Evolutionary conservation across 2,888 invertebrate genomes (phyloP).

Genomic region (Trypoxylon attenuatum): DNA sequence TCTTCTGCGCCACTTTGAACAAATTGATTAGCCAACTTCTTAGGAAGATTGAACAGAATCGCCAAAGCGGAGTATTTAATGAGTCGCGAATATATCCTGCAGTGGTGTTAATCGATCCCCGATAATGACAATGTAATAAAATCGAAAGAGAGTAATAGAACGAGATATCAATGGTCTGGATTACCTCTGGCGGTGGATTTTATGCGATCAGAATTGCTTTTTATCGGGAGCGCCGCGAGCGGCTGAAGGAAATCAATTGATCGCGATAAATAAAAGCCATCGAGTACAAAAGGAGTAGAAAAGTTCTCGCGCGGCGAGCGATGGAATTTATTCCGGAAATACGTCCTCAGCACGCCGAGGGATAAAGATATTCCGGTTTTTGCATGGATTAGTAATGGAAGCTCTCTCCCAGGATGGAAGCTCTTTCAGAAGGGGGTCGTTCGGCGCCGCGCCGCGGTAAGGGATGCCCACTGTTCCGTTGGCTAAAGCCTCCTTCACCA

Average conservation of each 20-base stretch:
- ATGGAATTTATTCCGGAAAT: slow-evolving; percentile 73
- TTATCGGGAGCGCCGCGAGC: background rate
- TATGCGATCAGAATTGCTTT: background rate
- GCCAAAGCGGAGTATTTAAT: no score
- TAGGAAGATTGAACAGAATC: background rate
- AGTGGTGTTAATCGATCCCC: no score
- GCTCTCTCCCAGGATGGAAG: slow-evolving; percentile 72
- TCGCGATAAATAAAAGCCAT: slow-evolving; percentile 13
- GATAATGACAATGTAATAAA: no score
- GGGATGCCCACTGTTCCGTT: slow-evolving; percentile 59
- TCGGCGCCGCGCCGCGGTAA: slow-evolving; percentile 63
- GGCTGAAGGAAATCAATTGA: slow-evolving; percentile 18
- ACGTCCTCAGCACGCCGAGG: slow-evolving; percentile 71
- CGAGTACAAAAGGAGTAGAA: slow-evolving; percentile 18
- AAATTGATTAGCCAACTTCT: background rate
- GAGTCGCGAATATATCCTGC: no score
- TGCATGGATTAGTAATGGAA: slow-evolving; percentile 75
- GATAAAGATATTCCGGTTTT: slow-evolving; percentile 74
- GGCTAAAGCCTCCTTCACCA: slow-evolving; percentile 50
- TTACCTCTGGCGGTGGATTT: background rate
- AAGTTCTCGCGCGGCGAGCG: slow-evolving; percentile 51
- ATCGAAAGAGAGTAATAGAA: no score
- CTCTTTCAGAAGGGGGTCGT: slow-evolving; percentile 68
- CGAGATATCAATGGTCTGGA: background rate
- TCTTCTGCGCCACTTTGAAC: no score